A percentile compares a stretch with the other conserved stretches of the same genome.
Conservation (phyloP, 2,113 vertebrate species). For the Otocyon megalotis region DNA sequence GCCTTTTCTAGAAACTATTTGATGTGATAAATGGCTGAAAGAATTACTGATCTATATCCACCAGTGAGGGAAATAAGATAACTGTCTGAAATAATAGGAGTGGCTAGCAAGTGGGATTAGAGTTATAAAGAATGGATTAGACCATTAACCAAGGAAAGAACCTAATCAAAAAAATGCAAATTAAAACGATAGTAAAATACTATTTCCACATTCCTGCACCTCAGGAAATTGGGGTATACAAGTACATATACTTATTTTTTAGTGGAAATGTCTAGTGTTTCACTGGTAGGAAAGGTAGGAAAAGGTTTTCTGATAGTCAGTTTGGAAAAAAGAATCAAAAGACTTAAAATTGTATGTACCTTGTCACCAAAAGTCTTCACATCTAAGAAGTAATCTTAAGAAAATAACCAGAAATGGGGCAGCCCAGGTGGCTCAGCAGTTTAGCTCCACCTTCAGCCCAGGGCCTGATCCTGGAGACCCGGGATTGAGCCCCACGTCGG, state of each 20-base stretch:
- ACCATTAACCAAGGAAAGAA: conserved; percentile 14
- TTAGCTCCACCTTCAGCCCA: too few species aligned
- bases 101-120: background rate
- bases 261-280: background rate
- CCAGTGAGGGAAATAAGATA: background rate
- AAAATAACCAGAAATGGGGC: background rate
- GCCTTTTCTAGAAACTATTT: conserved; percentile 23
- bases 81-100: background rate
- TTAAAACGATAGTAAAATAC: conserved; percentile 5
- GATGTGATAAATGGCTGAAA: background rate
- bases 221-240: background rate
- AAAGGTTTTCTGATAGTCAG: background rate
- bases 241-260: background rate
- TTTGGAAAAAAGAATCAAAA: conserved; percentile 17
- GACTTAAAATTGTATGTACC: background rate
- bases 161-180: conserved; percentile 30
- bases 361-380: background rate
- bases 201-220: background rate
- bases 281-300: background rate
- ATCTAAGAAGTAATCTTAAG: conserved; percentile 33
- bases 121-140: background rate
- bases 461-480: rapidly evolving
- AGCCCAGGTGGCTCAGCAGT: too few species aligned
- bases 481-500: too few species aligned
- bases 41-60: background rate